Base-by-base conservation (phyloP, 37 sponge, comb jelly and placozoan genomes). In the Axinella damicornis region DNA sequence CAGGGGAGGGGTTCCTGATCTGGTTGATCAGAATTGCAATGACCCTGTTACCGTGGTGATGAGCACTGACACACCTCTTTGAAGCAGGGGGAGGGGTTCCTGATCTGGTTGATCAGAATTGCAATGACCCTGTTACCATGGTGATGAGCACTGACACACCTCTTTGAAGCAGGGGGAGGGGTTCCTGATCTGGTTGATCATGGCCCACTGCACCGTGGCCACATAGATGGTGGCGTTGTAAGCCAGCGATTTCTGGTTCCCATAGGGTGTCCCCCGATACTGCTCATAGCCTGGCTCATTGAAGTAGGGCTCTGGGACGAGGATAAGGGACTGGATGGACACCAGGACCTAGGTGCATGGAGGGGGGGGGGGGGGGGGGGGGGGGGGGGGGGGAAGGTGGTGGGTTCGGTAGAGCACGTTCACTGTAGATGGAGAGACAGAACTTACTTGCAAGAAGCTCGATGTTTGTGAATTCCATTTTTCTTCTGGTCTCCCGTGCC, bases 231-330 rank as follows among this genome's bases (percentile, higher is more conserved):
- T 75, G 33, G 94, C 93, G 67, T 85, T 97, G 90, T 97, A 97
- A 65, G 77, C 84, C 39, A 92, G 86, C n/a, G 79, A 85, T 54
- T 87, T 85, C 72, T 83, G 69, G 69, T 95, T 79, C 5, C 98
- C 98, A 34, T 87, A 82, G 18, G 76, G 81, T 11, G 95, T 92
- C 0, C 96, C 96, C 25, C 85, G 55, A 34, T 87, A 85, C 77
- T 90, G 91, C 82, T 97, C 98, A 73, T 97, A 97, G 68, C 98
- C 98, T 0, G 98, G 98, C 78, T 97, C 98, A 73, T 97, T 97
- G 80, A 97, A 97, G 74, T 91, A 97, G 9, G 98, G 98, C 64
- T 97, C 96, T 39, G 94, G 79, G 1, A 97, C 98, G n/a, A 97
- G 77, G 64, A 97, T 93, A 28, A 97, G 90, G 1, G 94, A 93